Evolutionary conservation across 1,140 invertebrate species (phyloP), one percentile per base, ranked within the genome.

Genomic region (Pteromalus puparum): DNA sequence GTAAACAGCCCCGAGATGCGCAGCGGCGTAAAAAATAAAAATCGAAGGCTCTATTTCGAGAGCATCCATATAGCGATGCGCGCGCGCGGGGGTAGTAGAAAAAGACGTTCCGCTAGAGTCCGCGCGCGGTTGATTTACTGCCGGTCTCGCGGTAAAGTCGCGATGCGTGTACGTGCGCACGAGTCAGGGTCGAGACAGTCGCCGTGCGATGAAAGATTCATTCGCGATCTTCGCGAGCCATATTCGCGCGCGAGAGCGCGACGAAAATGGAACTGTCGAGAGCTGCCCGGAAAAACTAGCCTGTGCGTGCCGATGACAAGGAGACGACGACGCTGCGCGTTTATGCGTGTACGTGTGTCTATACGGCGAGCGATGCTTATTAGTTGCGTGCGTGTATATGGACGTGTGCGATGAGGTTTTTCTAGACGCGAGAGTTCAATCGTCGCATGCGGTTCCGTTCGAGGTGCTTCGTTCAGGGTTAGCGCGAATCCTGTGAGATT

Each of bases 211-310:
- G 81, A 74, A 34, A 65, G 68, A 68, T 79, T 67, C 77, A 79
- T 79, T 68, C 28, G 81, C 38, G 81, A 81, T 81, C 67, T 34
- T 74, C 72, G 9, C 48, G 34, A 76, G 12, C 72, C 81, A 68
- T 76, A 82, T 53, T 70, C 61, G 61, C 7, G 12, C n/a, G 73
- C 9, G n/a, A 24, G 21, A 53, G 18, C 21, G n/a, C 70, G 73
- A 83, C 75, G n/a, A 83, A 83, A 83, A 83, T 83, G 74, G 82
- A 77, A 48, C 42, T 75, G 61, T 65, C 34, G 28, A n/a, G 26
- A 12, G 42, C 72, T 1, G 73, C 13, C 61, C 61, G 42, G 75
- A 77, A 77, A 78, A 83, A 78, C 30, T 75, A 13, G 81, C 24
- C 26, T 70, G 67, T 30, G 67, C 26, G 67, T 70, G 72, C 15